Evolutionary conservation across 1,140 invertebrate species (phyloP), one percentile per base, ranked within the genome.

Genomic region (Diabrotica virgifera): DNA sequence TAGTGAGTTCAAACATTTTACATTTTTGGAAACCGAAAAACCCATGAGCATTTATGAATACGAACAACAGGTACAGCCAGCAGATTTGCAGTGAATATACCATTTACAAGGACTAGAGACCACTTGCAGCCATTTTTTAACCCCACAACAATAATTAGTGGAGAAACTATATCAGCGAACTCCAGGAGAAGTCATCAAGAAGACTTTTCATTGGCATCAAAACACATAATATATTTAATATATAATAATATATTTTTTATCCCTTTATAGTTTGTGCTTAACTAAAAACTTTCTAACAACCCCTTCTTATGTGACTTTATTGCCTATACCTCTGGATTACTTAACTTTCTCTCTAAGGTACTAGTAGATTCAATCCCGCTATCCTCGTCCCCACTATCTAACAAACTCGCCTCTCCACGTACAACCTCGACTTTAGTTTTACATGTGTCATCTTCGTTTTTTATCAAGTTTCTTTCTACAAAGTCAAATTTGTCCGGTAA

Each of bases 371-470:
- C 84, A 35, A 85, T 85, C 4, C 84, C 84, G 36, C 83, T 85
- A 69, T 85, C 84, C 65, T 85, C 84, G 67, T 85, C 84, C 0
- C 83, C 84, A 68, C 82, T 84, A 72, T 86, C 85, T 10, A 85
- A 70, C 24, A 85, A 77, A 50, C 82, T 84, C 4, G 83, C 84
- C 72, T 85, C 84, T 0, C 83, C 84, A 63, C 81, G 81, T 13
- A 81, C 81, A 4, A 79, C 74, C 65, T 82, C 80, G 5, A 73
- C 67, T 40, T 70, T 71, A 14, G 58, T 56, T 54, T 70, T 66
- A 35, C 36, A 52, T 35, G 59, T 55, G 51, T 36, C 14, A 2
- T 46, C 12, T 6, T 51, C 55, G 10, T 51, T 14, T 37, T 68
- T 59, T 5, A 36, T 36, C 0, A 61, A 55, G 35, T 60, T 46